Evolutionary conservation across 2,888 invertebrate genomes (phyloP).

Genomic region (Chrysodeixis includens): DNA sequence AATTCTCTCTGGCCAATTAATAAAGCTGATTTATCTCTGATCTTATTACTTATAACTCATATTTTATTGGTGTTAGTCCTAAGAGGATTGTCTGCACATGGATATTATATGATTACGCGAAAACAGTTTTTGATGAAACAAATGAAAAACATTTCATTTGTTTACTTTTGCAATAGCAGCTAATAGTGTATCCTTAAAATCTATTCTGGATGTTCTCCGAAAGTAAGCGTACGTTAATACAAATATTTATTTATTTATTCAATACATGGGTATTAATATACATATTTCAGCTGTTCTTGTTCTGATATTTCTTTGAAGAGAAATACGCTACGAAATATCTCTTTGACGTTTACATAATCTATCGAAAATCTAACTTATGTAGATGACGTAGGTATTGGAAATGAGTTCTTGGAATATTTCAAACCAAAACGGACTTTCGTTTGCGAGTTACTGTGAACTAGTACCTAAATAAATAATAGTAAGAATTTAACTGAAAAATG

Average conservation of each 20-base stretch:
- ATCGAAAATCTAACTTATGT: background rate
- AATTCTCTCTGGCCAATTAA: constrained; percentile 49
- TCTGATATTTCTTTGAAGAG: background rate
- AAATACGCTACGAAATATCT: background rate
- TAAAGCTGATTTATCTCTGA: constrained; percentile 41
- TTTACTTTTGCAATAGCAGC: too few relatives aligned
- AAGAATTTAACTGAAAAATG: background rate
- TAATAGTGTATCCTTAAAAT: too few relatives aligned
- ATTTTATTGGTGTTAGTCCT: constrained; percentile 21
- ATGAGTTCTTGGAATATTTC: background rate
- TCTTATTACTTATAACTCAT: constrained; percentile 33
- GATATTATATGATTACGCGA: background rate
- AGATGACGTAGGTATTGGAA: background rate
- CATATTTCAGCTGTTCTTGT: background rate
- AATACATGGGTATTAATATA: background rate
- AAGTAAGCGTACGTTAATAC: too few relatives aligned
- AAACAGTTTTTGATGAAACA: background rate
- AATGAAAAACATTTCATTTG: too few relatives aligned
- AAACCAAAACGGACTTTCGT: background rate
- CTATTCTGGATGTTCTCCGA: too few relatives aligned
- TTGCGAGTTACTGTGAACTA: background rate
- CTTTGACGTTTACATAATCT: constrained; percentile 1
- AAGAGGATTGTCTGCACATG: background rate
- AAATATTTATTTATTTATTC: too few relatives aligned
- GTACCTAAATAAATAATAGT: background rate